Conservation (phyloP, 2,797 vertebrate genomes). For the Prionace glauca region DNA sequence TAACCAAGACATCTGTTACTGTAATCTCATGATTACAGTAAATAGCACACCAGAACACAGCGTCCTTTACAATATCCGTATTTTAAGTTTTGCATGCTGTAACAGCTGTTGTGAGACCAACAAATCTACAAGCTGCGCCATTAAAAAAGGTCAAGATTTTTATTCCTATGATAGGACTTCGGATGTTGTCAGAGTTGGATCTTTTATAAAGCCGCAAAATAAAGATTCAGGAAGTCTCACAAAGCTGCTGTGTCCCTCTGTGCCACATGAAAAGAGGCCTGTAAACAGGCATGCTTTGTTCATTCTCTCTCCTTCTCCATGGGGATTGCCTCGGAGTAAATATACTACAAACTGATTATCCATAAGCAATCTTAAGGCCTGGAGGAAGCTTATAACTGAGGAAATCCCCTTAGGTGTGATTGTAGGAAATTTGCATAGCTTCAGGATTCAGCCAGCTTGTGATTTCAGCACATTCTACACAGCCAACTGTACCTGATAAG, state of each 20-base stretch:
- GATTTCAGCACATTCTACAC: neutral
- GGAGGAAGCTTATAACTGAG: neutral
- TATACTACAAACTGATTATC: neutral
- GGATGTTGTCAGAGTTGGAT: neutral
- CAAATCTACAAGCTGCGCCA: neutral
- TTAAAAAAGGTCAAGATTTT: neutral
- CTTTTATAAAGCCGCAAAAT: neutral
- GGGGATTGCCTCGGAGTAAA: neutral
- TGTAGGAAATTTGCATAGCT: neutral
- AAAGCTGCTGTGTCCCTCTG: neutral
- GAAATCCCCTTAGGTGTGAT: neutral
- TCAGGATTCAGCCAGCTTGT: slow-evolving; percentile 4
- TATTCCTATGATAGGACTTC: neutral
- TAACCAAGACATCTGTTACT: neutral
- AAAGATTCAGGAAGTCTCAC: slow-evolving; percentile 15
- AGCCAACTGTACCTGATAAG: neutral
- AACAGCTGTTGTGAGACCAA: slow-evolving; percentile 24
- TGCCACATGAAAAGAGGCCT: neutral
- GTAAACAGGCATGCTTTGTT: neutral
- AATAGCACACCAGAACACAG: neutral
- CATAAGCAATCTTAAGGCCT: neutral
- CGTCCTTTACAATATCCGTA: neutral
- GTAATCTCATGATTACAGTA: neutral
- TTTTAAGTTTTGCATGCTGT: neutral
- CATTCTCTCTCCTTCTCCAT: neutral